phyloP scores from a whole-genome alignment of 1,140 invertebrate species.

The Conus ventricosus region DNA sequence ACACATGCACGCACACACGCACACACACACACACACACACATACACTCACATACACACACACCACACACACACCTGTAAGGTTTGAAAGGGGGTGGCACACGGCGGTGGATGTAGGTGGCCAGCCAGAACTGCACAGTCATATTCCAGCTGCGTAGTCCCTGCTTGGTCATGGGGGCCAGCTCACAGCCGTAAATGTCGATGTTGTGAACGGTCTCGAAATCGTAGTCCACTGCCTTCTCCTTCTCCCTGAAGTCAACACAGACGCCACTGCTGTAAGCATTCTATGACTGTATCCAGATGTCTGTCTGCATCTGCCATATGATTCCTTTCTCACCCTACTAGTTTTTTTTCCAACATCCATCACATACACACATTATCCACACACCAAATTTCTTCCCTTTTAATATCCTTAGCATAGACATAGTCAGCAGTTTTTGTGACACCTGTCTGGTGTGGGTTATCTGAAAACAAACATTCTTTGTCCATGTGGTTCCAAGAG shows the following conservation, averaged over 20 bases:
- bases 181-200: constrained; percentile 87
- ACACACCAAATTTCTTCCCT: too few species aligned
- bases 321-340: too few species aligned
- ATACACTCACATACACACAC: neutral
- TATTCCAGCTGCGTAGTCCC: constrained; percentile 95
- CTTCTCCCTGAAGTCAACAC: neutral
- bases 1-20: neutral
- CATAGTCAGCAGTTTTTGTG: too few species aligned
- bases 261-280: neutral
- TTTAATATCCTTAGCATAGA: too few species aligned
- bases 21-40: neutral
- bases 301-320: too few species aligned
- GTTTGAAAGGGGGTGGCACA: constrained; percentile 78
- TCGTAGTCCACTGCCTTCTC: constrained; percentile 78
- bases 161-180: constrained; percentile 85
- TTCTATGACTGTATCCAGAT: too few species aligned
- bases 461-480: too few species aligned
- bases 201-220: constrained; percentile 86
- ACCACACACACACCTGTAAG: constrained; percentile 45
- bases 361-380: too few species aligned
- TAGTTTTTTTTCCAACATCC: too few species aligned
- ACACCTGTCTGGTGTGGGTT: too few species aligned
- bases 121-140: constrained; percentile 96
- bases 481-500: too few species aligned
- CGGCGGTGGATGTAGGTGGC: constrained; percentile 90